Percentiles rank a stretch among this genome's conserved stretches.
Conservation (phyloP, 2,113 vertebrate genomes). For the Pollimyrus isidori region DNA sequence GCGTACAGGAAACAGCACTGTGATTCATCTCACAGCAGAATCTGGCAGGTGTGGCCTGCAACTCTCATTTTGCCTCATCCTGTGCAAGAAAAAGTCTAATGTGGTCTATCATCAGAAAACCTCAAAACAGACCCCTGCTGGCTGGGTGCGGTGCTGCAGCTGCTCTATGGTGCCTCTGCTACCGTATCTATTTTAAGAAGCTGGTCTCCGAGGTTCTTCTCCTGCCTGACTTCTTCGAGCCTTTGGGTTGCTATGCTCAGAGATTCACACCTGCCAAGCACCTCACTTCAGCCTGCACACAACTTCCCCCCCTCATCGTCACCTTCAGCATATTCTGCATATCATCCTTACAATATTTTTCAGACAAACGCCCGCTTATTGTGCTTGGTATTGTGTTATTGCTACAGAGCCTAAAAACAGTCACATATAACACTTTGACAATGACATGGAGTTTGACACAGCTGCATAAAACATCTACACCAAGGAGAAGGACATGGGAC, state of each 20-base stretch:
- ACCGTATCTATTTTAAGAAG: neutral
- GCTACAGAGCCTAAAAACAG: neutral
- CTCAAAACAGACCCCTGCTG: neutral
- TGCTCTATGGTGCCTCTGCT: neutral
- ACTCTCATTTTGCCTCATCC: neutral
- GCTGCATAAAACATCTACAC: neutral
- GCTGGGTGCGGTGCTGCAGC: neutral
- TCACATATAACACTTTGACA: neutral
- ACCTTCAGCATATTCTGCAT: neutral
- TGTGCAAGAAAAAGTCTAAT: neutral
- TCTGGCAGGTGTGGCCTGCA: neutral
- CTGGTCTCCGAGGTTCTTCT: neutral
- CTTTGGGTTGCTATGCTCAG: neutral
- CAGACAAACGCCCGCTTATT: neutral
- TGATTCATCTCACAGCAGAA: neutral
- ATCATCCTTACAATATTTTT: neutral
- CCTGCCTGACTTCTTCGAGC: neutral
- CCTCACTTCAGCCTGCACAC: neutral
- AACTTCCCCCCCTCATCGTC: neutral
- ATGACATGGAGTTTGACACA: neutral
- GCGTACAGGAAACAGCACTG: neutral
- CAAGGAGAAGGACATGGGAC: neutral
- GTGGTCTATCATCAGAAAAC: neutral
- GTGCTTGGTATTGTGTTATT: neutral
- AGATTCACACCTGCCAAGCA: neutral